Conservation (phyloP, 2,888 invertebrate genomes). For the Thyatira batis region DNA sequence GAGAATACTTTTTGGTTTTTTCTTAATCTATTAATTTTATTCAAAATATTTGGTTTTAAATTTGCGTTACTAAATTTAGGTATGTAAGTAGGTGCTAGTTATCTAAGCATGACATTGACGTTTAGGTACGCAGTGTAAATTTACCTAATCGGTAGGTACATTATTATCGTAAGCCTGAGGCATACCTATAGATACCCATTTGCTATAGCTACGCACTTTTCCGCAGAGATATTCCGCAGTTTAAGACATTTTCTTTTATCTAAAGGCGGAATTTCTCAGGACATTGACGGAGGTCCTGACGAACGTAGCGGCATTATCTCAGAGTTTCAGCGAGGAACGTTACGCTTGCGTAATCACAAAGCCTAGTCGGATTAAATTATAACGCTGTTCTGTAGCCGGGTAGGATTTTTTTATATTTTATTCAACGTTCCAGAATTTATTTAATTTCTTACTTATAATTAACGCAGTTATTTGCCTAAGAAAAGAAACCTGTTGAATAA, state of each 20-base stretch:
- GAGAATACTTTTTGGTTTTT: background rate
- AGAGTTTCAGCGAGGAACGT: constrained; percentile 48
- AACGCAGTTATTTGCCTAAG: too few relatives aligned
- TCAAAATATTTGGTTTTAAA: too few relatives aligned
- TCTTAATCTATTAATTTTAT: too few relatives aligned
- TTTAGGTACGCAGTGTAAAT: background rate
- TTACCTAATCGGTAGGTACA: background rate
- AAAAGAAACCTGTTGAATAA: background rate
- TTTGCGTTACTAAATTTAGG: too few relatives aligned
- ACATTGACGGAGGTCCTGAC: constrained; percentile 55
- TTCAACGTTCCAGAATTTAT: too few relatives aligned
- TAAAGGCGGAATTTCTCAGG: constrained; percentile 55
- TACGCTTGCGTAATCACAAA: constrained; percentile 47
- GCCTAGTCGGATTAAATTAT: constrained; percentile 10
- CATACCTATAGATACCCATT: background rate
- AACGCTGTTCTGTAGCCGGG: background rate
- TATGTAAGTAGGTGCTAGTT: too few relatives aligned
- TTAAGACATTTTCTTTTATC: constrained; percentile 67
- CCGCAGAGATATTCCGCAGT: constrained; percentile 37
- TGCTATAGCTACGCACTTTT: constrained; percentile 1
- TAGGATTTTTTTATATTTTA: background rate
- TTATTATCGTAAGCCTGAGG: background rate
- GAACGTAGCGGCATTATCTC: constrained; percentile 53
- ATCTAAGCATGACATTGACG: too few relatives aligned
- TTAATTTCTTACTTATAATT: too few relatives aligned